Evolutionary conservation across 2,888 invertebrate species (phyloP).

Genomic region (Netelia fuscicornis): DNA sequence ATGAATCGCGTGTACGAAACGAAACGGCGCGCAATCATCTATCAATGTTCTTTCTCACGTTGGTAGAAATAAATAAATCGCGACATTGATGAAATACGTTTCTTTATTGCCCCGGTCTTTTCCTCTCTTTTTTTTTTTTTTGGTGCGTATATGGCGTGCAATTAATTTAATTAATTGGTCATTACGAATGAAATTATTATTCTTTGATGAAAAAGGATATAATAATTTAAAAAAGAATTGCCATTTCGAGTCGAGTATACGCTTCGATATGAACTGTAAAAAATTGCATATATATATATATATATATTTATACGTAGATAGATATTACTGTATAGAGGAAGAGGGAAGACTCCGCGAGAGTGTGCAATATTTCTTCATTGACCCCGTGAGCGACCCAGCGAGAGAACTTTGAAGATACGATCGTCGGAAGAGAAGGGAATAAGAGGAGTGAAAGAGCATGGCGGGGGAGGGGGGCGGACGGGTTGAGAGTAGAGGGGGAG

Average conservation of each 20-base stretch:
- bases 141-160: slow-evolving; percentile 30
- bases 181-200: slow-evolving; percentile 45
- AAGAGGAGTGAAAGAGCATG: neutral
- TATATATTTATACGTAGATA: neutral
- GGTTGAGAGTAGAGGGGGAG: neutral
- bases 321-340: slow-evolving; percentile 26
- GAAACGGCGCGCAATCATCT: slow-evolving; percentile 51
- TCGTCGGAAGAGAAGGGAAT: slow-evolving; percentile 28
- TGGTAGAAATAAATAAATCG: slow-evolving; percentile 38
- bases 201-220: slow-evolving; percentile 23
- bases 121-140: too few species aligned
- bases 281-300: neutral
- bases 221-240: slow-evolving; percentile 7
- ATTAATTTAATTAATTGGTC: slow-evolving; percentile 60
- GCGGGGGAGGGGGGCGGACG: neutral
- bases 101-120: slow-evolving; percentile 30
- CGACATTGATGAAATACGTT: slow-evolving; percentile 59
- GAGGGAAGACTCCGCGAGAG: slow-evolving; percentile 50
- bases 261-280: slow-evolving; percentile 1
- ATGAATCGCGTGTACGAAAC: slow-evolving; percentile 49
- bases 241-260: slow-evolving; percentile 34
- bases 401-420: slow-evolving; percentile 70
- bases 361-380: slow-evolving; percentile 70
- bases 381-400: slow-evolving; percentile 69
- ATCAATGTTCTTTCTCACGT: slow-evolving; percentile 41